phyloP scores from a whole-genome alignment of 2,113 vertebrate genomes.

The Sceloporus undulatus region DNA sequence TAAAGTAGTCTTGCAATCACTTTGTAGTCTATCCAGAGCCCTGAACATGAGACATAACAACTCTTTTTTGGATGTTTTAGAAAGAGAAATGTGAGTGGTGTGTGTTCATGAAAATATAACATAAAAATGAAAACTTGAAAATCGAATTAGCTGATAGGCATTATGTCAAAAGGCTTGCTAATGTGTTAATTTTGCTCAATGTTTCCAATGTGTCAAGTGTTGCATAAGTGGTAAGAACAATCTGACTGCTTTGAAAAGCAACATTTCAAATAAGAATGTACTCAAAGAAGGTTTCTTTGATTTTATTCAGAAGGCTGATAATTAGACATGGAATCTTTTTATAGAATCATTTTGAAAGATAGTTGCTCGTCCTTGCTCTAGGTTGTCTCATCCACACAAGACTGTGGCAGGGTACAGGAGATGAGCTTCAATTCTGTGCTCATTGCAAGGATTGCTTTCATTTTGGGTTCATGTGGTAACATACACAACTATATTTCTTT shows the following conservation, averaged over 20 bases:
- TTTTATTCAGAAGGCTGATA: background rate
- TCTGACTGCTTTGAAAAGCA: background rate
- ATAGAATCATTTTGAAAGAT: constrained; percentile 32
- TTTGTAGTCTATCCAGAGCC: background rate
- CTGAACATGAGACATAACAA: background rate
- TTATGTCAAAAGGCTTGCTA: background rate
- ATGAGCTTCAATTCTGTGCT: background rate
- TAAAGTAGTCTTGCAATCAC: background rate
- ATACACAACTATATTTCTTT: too few species aligned
- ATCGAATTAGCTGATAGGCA: background rate
- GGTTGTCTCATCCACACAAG: background rate
- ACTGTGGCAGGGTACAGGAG: background rate
- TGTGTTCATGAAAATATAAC: background rate
- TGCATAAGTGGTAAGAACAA: constrained; percentile 1
- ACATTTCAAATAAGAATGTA: background rate
- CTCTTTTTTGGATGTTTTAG: background rate
- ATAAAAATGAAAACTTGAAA: background rate
- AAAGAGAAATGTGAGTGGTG: background rate
- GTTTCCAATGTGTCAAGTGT: constrained; percentile 20
- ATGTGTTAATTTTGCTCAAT: background rate
- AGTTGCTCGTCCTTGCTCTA: background rate
- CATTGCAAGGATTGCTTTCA: background rate
- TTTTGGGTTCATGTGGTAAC: background rate
- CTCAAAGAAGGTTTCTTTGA: background rate
- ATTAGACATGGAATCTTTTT: constrained; percentile 29